Percentiles rank a stretch among this genome's conserved stretches.
Conservation (phyloP, 2,113 vertebrate species). For the Siniperca chuatsi region DNA sequence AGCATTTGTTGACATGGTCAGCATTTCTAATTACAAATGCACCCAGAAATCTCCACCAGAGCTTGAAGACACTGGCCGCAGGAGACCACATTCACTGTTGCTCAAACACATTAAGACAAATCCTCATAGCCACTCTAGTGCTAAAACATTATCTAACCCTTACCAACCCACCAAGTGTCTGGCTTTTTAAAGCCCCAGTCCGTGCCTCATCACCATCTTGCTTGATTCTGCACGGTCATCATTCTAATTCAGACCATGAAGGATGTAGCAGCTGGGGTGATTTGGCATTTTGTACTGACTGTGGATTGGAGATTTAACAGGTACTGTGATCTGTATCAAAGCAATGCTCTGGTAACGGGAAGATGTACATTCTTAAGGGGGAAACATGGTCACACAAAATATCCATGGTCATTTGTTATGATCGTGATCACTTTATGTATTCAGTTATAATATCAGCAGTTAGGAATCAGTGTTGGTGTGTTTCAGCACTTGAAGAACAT, state of each 20-base stretch:
- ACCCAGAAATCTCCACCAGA: neutral
- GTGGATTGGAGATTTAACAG: constrained; percentile 37
- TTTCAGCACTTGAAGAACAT: neutral
- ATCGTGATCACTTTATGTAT: neutral
- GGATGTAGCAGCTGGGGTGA: constrained; percentile 46
- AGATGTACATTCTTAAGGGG: neutral
- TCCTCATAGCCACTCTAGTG: neutral
- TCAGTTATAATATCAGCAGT: neutral
- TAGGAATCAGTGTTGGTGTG: neutral
- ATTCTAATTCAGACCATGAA: constrained; percentile 46
- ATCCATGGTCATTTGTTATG: neutral
- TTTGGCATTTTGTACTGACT: constrained; percentile 25
- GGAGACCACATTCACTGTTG: neutral
- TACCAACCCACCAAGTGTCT: constrained; percentile 1
- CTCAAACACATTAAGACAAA: neutral
- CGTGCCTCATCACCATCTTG: constrained; percentile 17
- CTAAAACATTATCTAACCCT: neutral
- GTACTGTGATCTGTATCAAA: constrained; percentile 48
- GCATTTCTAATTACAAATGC: neutral
- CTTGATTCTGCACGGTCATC: constrained; percentile 34
- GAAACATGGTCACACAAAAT: constrained; percentile 7
- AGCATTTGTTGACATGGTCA: neutral
- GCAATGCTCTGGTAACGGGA: constrained; percentile 8
- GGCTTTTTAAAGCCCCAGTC: constrained; percentile 8
- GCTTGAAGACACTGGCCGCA: neutral